Evolutionary conservation across 2,113 vertebrate species (phyloP).

Genomic region (Gasterosteus aculeatus): DNA sequence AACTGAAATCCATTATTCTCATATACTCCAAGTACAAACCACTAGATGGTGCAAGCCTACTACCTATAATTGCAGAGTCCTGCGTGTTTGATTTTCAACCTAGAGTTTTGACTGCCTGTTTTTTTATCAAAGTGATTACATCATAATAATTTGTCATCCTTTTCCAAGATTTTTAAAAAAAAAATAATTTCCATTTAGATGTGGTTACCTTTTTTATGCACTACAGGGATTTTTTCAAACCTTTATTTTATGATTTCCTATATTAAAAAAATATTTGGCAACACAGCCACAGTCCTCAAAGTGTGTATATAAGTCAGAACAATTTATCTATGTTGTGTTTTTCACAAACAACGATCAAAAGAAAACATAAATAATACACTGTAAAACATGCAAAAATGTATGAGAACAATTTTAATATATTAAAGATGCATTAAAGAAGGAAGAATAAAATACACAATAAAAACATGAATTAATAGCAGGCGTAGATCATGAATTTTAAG

Average conservation of each 20-base stretch:
- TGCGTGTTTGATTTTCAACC: not conserved
- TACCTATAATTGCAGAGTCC: not conserved
- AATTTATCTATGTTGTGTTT: too few species aligned
- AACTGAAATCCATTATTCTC: not conserved
- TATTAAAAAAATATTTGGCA: not conserved
- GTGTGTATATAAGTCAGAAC: not conserved
- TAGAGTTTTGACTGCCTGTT: too few species aligned
- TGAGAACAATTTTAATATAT: too few species aligned
- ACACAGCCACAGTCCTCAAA: not conserved
- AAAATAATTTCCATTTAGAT: not conserved
- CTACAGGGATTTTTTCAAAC: not conserved
- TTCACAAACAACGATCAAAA: too few species aligned
- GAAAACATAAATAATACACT: too few species aligned
- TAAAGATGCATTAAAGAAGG: too few species aligned
- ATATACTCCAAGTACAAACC: not conserved
- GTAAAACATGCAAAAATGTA: too few species aligned
- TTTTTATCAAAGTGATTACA: not conserved
- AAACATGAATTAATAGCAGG: too few species aligned
- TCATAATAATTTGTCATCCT: not conserved
- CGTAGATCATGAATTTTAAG: too few species aligned
- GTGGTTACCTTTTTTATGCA: not conserved
- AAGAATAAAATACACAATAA: too few species aligned
- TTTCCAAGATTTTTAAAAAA: not conserved
- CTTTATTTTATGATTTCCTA: not conserved
- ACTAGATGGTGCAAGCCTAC: slow-evolving; percentile 21